Evolutionary conservation across 2,888 invertebrate genomes (phyloP).

Genomic region (Rotaria sp.): DNA sequence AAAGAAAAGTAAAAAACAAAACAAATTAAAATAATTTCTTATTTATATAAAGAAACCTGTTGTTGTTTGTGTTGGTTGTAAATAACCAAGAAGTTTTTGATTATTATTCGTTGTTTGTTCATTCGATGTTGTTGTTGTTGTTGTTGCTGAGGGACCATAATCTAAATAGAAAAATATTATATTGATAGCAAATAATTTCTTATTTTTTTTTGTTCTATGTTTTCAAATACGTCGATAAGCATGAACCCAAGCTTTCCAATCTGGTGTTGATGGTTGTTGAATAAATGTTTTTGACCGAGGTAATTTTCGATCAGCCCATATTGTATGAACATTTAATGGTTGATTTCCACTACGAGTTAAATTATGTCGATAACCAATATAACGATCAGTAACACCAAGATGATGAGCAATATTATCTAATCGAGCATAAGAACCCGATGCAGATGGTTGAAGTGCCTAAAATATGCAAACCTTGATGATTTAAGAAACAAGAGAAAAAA

Average conservation of each 20-base stretch:
- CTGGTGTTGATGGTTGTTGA: neutral
- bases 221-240: conserved; percentile 10
- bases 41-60: neutral
- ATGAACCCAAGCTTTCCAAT: neutral
- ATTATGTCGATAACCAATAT: conserved; percentile 53
- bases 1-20: too few species aligned
- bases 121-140: neutral
- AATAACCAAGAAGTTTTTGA: neutral
- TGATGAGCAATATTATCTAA: conserved; percentile 53
- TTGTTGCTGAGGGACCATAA: neutral
- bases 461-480: too few species aligned
- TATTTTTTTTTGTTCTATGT: neutral
- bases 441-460: conserved; percentile 46
- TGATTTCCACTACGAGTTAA: conserved; percentile 44
- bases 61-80: neutral
- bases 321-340: neutral
- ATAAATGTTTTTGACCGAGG: neutral
- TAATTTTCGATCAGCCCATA: conserved; percentile 22
- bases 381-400: conserved; percentile 54
- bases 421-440: conserved; percentile 47
- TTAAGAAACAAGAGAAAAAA: too few species aligned
- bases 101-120: neutral
- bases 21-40: neutral
- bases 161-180: neutral
- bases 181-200: too few species aligned